Base-by-base conservation (phyloP, 1,140 invertebrate genomes). In the Planococcus citri region DNA sequence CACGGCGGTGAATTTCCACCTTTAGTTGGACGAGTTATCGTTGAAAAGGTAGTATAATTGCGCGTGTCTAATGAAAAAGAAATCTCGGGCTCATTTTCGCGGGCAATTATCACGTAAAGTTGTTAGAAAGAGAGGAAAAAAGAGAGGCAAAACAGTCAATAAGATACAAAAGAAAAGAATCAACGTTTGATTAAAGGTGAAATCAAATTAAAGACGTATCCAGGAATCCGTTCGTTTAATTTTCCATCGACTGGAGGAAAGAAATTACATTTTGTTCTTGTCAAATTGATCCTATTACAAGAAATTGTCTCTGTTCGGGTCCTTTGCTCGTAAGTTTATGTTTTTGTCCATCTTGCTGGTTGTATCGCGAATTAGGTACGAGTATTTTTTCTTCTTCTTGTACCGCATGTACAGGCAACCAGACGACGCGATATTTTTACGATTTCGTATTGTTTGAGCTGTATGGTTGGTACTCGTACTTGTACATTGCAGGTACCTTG, bases 251-350 rank as follows among this genome's bases (percentile, higher is more conserved):
- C 60, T 25, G 60, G 60, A 64, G 60, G 60, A 21, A 64, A 64
- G 60, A 64, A 64, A 64, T 64, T 64, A 25, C 60, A 64, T 64
- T 64, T 27, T 64, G 60, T 64, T 64, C 25, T 64, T 64, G 60
- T 64, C 60, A 64, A 64, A 64, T 64, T 64, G 60, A 64, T 64
- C 60, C 60, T 64, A 64, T 64, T 64, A 64, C 60, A 27, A 64
- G 60, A 64, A 64, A 64, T 64, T 64, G 60, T 64, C 60, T 64
- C 60, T 17, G 22, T 27, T 51, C 41, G 41, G 60, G 20, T 27
- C 60, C 17, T 64, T 64, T 27, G 60, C 20, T 27, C 10, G 3
- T 17, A 22, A 64, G 41, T n/a, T 51, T 37, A n/a, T 6, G 41
- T 51, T 51, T 51, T 51, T 20, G 41, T 51, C 41, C 41, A 51